Evolutionary conservation across 2,888 invertebrate genomes (phyloP).

Genomic region (Pyrocoelia pectoralis): DNA sequence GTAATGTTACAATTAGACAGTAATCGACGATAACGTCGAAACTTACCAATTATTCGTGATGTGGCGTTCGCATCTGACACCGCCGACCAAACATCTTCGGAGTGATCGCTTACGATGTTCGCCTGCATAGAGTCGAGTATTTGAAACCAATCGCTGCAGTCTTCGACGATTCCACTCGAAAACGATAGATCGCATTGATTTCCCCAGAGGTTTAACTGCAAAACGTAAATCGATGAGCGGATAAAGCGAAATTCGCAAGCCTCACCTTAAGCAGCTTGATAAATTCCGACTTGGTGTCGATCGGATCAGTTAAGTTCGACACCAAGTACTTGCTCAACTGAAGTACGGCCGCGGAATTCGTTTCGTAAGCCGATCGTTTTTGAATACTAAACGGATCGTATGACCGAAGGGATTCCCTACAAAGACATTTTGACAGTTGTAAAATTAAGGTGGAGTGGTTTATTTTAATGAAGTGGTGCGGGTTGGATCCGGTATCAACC

Average conservation of each 20-base stretch:
- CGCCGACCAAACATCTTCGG: conserved; percentile 65
- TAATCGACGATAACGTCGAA: not conserved
- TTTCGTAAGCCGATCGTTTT: conserved; percentile 71
- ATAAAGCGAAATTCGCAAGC: too few species aligned
- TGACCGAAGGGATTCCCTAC: conserved; percentile 66
- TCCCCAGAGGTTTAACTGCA: conserved; percentile 86
- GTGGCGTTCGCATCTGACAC: conserved; percentile 45
- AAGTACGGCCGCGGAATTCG: conserved; percentile 63
- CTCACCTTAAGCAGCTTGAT: conserved; percentile 66
- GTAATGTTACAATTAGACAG: conserved; percentile 45
- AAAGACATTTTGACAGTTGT: conserved; percentile 42
- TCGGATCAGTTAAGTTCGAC: conserved; percentile 42
- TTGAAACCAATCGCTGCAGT: conserved; percentile 65
- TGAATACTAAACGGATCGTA: conserved; percentile 83
- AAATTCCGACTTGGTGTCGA: conserved; percentile 64
- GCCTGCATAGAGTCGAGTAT: conserved; percentile 64
- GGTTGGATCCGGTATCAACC: too few species aligned
- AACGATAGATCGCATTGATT: conserved; percentile 94
- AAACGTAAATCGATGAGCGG: conserved; percentile 30
- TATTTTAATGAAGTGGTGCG: too few species aligned
- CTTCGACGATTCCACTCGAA: conserved; percentile 73
- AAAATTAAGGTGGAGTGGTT: too few species aligned
- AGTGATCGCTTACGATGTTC: conserved; percentile 71
- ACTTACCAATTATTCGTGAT: conserved; percentile 40
- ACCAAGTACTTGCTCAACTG: conserved; percentile 60